Evolutionary conservation across 2,888 invertebrate species (phyloP), one percentile per base, ranked within the genome.

Genomic region (Fragum fragum): DNA sequence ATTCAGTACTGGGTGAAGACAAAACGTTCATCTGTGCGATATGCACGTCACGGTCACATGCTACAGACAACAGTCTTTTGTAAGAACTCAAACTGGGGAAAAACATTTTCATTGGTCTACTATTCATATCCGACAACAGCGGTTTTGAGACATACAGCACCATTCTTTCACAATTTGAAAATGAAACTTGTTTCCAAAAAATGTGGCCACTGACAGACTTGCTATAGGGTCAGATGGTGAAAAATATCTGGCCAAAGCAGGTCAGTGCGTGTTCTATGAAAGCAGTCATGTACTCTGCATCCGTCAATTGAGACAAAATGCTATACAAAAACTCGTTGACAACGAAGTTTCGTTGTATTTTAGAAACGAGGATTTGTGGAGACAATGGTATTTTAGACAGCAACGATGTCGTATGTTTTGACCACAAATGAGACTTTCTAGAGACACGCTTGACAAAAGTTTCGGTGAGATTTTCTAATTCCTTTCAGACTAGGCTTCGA

Each of bases 1-100:
- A 76, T n/a, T 47, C 74, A 11, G 47, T 85, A 26, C 39, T 81
- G 23, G 74, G 81, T 0, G 61, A 76, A n/a, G 75, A 81, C 73
- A 85, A 85, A 47, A 79, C 81, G 0, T 79, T 81, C 14, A 69
- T 21, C 70, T 81, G 1, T 79, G 75, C 36, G 69, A 79, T n/a
- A 73, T n/a, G n/a, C 6, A n/a, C 18, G 53, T 53, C 21, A 53
- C 9, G 53, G 53, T 53, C 53, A 53, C 53, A 5, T 53, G 53
- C n/a, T 53, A 11, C 21, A 53, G n/a, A 21, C 53, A 53, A 21
- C 53, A 11, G 7, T 53, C 53, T n/a, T n/a, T 53, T 21, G 21
- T n/a, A 6, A 7, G 53, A 53, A 7, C 53, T 5, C 53, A 53
- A 21, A 53, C 53, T 53, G 11, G n/a, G 6, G 6, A 53, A 11